These are phyloP conservation scores for Protonemura montana DNA, from an alignment of 2,888 invertebrate species.

Conservation along the genomic window DNA sequence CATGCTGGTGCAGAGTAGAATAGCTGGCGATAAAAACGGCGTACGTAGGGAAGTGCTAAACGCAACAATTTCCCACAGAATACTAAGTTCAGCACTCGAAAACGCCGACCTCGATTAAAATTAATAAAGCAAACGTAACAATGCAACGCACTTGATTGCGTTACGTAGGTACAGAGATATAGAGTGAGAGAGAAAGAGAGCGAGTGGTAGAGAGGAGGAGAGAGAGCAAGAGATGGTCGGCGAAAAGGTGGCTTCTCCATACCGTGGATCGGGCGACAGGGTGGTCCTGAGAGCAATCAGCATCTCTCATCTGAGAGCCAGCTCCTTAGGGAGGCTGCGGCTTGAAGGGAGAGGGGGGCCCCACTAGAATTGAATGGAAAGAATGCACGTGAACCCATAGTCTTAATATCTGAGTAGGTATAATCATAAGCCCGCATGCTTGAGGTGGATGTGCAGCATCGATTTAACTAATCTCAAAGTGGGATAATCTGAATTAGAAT, in stretches of 20 bases:
- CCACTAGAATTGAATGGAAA: slow-evolving; percentile 9
- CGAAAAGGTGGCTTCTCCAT: neutral
- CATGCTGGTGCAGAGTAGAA: too few relatives aligned
- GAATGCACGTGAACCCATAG: slow-evolving; percentile 14
- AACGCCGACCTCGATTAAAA: neutral
- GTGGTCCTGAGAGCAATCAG: slow-evolving; percentile 18
- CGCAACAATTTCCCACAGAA: too few relatives aligned
- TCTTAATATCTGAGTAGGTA: slow-evolving; percentile 9
- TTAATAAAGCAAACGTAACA: neutral
- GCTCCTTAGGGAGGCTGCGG: slow-evolving; percentile 28
- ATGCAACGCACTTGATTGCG: neutral
- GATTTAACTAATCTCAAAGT: neutral
- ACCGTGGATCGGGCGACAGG: neutral
- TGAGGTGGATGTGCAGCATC: slow-evolving; percentile 1
- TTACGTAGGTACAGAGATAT: neutral
- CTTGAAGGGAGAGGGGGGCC: slow-evolving; percentile 22
- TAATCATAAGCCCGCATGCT: slow-evolving; percentile 27
- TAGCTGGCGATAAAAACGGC: too few relatives aligned
- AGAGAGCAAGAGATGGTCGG: neutral
- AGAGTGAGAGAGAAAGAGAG: neutral
- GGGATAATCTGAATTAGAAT: neutral
- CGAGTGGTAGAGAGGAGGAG: neutral
- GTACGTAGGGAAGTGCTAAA: too few relatives aligned
- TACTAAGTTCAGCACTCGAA: too few relatives aligned
- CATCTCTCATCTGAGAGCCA: slow-evolving; percentile 2